Percentiles rank a stretch among this genome's conserved stretches.
Conservation (phyloP, 2,888 invertebrate genomes). For the Carcina quercana region DNA sequence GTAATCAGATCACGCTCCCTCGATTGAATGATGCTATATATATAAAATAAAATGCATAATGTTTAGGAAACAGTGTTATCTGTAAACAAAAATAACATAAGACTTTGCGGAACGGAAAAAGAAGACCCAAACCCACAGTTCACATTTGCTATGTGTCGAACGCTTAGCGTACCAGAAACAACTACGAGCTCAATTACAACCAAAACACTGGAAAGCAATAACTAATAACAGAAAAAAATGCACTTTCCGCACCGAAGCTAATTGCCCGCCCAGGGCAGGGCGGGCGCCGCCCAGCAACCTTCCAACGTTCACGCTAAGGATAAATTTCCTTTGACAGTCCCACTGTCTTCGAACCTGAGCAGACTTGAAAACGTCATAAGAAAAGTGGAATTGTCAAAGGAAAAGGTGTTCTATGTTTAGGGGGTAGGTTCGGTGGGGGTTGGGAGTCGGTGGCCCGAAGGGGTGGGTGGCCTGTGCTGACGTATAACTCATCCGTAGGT, state of each 20-base stretch:
- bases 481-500: slow-evolving; percentile 66
- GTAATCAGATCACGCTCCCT: too few species aligned
- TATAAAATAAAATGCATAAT: too few species aligned
- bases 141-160: too few species aligned
- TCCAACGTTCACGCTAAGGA: slow-evolving; percentile 40
- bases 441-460: slow-evolving; percentile 45
- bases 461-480: slow-evolving; percentile 43
- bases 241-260: slow-evolving; percentile 52
- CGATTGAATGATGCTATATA: too few species aligned
- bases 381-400: slow-evolving; percentile 36
- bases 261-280: slow-evolving; percentile 66
- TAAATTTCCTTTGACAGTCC: slow-evolving; percentile 54
- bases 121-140: too few species aligned
- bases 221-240: slow-evolving; percentile 43
- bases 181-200: slow-evolving; percentile 2
- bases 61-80: too few species aligned
- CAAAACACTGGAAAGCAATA: slow-evolving; percentile 24
- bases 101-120: too few species aligned
- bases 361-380: slow-evolving; percentile 65
- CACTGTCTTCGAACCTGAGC: slow-evolving; percentile 52
- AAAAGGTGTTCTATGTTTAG: slow-evolving; percentile 41
- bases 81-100: too few species aligned
- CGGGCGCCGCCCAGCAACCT: slow-evolving; percentile 37
- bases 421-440: slow-evolving; percentile 21
- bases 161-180: background rate